These are phyloP conservation scores for Oscheius sp. DNA, from an alignment of 2,888 invertebrate genomes.

Conservation along the genomic window DNA sequence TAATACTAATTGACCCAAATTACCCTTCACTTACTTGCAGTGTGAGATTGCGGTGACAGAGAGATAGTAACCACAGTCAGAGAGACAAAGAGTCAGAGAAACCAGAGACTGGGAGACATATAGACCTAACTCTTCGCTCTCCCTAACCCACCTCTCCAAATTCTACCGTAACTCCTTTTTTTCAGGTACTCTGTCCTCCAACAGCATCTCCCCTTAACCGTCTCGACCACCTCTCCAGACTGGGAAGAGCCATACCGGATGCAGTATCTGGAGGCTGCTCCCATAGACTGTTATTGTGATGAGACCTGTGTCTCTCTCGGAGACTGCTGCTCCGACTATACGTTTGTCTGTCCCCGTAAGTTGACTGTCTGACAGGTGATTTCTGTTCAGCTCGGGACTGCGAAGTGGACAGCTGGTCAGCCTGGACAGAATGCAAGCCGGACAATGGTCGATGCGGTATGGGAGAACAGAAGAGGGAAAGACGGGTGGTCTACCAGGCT, in stretches of 20 bases:
- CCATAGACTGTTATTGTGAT: constrained; percentile 67
- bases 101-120: background rate
- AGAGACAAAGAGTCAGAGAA: too few species aligned
- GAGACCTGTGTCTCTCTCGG: constrained; percentile 62
- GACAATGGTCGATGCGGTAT: constrained; percentile 60
- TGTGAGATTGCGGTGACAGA: too few species aligned
- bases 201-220: constrained; percentile 60
- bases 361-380: constrained; percentile 3
- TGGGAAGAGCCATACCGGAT: constrained; percentile 28
- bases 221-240: constrained; percentile 40
- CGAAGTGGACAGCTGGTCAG: constrained; percentile 57
- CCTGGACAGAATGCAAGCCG: constrained; percentile 58
- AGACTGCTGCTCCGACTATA: constrained; percentile 70
- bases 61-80: too few species aligned
- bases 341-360: constrained; percentile 67
- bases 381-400: constrained; percentile 59
- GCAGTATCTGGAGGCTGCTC: constrained; percentile 46
- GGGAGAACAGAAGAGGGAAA: constrained; percentile 35
- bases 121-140: constrained; percentile 2
- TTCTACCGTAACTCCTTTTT: background rate
- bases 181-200: constrained; percentile 66
- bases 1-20: background rate
- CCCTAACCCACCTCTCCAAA: background rate
- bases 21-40: background rate
- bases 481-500: constrained; percentile 44